Evolutionary conservation across 2,113 vertebrate genomes (phyloP).

Genomic region (Takifugu bimaculatus): DNA sequence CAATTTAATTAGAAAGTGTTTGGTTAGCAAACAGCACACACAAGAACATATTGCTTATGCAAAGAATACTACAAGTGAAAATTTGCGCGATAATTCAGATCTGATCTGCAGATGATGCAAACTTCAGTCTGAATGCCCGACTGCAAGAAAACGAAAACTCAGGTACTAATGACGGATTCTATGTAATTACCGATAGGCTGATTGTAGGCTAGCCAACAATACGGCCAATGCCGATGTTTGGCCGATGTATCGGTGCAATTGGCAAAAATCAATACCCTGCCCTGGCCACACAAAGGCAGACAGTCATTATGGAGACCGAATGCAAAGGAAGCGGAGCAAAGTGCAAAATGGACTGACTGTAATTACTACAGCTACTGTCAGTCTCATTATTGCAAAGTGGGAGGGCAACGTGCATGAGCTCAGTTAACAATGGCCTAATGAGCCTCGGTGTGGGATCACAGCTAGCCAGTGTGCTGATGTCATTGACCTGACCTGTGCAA

Average conservation of each 20-base stretch:
- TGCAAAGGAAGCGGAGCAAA: conserved; percentile 3
- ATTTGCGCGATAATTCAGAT: no score
- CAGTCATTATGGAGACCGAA: not conserved
- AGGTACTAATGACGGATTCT: no score
- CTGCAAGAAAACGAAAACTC: no score
- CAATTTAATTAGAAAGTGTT: no score
- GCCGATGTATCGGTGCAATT: not conserved
- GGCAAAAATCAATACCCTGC: conserved; percentile 17
- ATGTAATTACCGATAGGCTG: no score
- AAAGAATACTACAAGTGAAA: no score
- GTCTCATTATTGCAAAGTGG: conserved; percentile 39
- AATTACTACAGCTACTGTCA: conserved; percentile 54
- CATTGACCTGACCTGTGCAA: conserved; percentile 49
- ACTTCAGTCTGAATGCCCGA: no score
- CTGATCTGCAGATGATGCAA: no score
- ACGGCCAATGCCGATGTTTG: no score
- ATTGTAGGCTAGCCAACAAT: no score
- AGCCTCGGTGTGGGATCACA: conserved; percentile 54
- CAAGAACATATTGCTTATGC: no score
- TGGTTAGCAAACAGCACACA: no score
- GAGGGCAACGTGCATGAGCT: conserved; percentile 1
- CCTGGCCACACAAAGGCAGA: conserved; percentile 12
- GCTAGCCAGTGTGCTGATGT: conserved; percentile 37
- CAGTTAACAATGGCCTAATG: conserved; percentile 53
- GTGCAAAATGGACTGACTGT: conserved; percentile 27